Evolutionary conservation across 1,140 invertebrate genomes (phyloP).

Genomic region (Pectinophora gossypiella): DNA sequence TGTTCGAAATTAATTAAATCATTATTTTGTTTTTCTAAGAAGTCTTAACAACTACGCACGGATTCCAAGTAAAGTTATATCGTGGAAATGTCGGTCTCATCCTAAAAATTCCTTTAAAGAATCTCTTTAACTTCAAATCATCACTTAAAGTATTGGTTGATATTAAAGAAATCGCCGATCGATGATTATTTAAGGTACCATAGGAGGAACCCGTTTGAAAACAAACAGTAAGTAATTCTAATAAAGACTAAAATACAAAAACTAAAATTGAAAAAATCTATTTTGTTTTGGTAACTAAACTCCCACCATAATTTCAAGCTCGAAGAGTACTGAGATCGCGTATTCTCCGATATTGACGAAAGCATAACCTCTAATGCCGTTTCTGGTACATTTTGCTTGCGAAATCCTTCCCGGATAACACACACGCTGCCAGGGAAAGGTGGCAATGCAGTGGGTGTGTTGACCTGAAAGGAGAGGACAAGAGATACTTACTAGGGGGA

Average conservation of each 20-base stretch:
- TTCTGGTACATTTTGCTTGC: too few relatives aligned
- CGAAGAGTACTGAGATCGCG: background rate
- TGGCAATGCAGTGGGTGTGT: too few relatives aligned
- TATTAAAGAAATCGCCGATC: slow-evolving; percentile 5
- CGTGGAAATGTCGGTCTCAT: background rate
- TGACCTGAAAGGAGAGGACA: too few relatives aligned
- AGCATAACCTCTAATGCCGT: background rate
- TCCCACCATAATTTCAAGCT: slow-evolving; percentile 4
- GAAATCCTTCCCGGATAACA: too few relatives aligned
- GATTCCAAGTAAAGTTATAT: slow-evolving; percentile 1
- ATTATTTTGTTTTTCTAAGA: too few relatives aligned
- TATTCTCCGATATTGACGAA: background rate
- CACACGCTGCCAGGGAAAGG: too few relatives aligned
- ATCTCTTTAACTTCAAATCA: slow-evolving; percentile 1
- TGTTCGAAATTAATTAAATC: background rate
- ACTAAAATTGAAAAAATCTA: background rate
- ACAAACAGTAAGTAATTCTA: background rate
- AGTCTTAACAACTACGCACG: background rate
- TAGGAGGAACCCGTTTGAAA: background rate
- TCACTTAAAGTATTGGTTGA: background rate
- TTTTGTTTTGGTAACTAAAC: background rate
- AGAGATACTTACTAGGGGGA: too few relatives aligned
- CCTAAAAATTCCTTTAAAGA: slow-evolving; percentile 2
- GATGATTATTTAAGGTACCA: slow-evolving; percentile 2
- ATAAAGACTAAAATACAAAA: background rate